Percentiles rank a stretch among this genome's conserved stretches.
These are phyloP conservation scores for Desmophyllum pertusum DNA, from an alignment of 92 coral and sea anemone genomes.

Conservation along the genomic window DNA sequence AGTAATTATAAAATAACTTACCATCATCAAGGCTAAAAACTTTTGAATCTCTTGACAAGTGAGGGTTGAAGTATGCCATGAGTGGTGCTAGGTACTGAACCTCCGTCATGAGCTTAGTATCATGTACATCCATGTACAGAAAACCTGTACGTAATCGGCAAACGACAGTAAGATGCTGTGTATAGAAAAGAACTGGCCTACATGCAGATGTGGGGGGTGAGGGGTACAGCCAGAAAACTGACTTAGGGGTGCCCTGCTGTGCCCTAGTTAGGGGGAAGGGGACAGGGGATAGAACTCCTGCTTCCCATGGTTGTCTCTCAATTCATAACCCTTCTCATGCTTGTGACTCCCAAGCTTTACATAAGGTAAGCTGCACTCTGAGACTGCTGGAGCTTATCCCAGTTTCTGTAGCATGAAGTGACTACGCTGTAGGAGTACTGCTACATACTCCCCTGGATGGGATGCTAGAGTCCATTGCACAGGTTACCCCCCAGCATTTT, in stretches of 20 bases:
- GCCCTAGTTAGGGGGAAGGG: neutral
- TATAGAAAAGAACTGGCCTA: neutral
- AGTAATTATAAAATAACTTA: no score
- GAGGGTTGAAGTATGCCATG: slow-evolving; percentile 88
- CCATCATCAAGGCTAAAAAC: slow-evolving; percentile 42
- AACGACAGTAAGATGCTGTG: neutral
- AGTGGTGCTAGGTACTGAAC: slow-evolving; percentile 91
- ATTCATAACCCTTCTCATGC: no score
- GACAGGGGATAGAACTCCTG: neutral
- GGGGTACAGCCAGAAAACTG: neutral
- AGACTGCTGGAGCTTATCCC: no score
- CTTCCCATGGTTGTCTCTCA: no score
- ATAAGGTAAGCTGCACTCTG: no score
- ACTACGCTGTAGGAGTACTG: no score
- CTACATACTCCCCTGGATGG: no score
- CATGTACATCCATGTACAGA: slow-evolving; percentile 38
- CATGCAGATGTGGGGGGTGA: neutral
- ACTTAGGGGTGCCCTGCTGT: neutral
- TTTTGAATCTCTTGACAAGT: slow-evolving; percentile 7
- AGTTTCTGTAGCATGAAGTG: no score
- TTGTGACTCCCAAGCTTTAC: no score
- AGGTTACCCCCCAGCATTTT: no score
- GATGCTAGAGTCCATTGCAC: no score
- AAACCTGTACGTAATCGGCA: slow-evolving; percentile 16
- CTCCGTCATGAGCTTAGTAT: slow-evolving; percentile 50